Percentiles rank a stretch among this genome's conserved stretches.
Evolutionary conservation across 1,140 invertebrate species (phyloP).

Genomic region (Alviniconcha marisindica): DNA sequence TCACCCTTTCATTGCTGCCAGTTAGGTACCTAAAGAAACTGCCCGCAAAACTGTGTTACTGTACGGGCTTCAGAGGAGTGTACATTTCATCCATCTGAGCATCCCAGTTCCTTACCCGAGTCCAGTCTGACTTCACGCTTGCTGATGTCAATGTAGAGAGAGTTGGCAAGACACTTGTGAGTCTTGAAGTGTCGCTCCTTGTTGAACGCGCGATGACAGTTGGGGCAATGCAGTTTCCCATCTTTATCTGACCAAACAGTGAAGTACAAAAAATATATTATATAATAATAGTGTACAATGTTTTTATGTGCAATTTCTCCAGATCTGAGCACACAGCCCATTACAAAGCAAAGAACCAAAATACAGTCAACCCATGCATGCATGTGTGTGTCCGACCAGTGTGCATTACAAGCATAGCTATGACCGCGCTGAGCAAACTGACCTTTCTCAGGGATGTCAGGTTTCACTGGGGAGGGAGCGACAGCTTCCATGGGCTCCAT

Average conservation of each 20-base stretch:
- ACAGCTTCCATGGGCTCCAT: slow-evolving; percentile 48
- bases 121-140: slow-evolving; percentile 66
- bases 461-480: slow-evolving; percentile 44
- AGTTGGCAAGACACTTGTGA: slow-evolving; percentile 70
- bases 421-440: too few species aligned
- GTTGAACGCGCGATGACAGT: slow-evolving; percentile 69
- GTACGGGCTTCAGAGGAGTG: too few species aligned
- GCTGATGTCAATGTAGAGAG: slow-evolving; percentile 71
- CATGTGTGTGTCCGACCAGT: too few species aligned
- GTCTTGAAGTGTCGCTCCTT: slow-evolving; percentile 72
- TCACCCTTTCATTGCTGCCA: too few species aligned
- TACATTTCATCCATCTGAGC: too few species aligned
- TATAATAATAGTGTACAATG: not conserved
- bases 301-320: not conserved
- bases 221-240: slow-evolving; percentile 66
- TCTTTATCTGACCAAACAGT: slow-evolving; percentile 69
- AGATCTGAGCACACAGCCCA: not conserved
- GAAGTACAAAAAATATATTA: not conserved
- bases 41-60: too few species aligned
- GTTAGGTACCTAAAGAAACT: too few species aligned
- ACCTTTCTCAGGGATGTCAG: slow-evolving; percentile 59
- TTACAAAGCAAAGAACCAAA: not conserved
- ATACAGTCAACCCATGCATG: too few species aligned
- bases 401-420: too few species aligned
- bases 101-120: too few species aligned